phyloP scores from a whole-genome alignment of 2,113 vertebrate genomes.

The Seriola dumerili region DNA sequence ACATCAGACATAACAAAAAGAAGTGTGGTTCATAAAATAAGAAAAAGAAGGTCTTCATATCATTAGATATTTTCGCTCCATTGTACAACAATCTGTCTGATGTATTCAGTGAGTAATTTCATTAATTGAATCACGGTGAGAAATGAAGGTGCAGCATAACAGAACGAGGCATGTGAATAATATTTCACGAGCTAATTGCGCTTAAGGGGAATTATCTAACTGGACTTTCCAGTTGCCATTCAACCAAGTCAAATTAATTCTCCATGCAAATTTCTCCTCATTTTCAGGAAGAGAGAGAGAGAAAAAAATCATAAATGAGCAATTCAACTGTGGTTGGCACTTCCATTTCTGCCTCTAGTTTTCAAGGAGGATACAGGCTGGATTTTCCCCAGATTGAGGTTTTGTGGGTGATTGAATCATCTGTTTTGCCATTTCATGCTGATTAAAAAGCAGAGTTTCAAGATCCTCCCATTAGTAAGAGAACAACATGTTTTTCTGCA shows the following conservation, averaged over 20 bases:
- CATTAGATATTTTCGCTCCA: neutral
- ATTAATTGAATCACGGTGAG: slow-evolving; percentile 57
- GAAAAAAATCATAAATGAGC: slow-evolving; percentile 19
- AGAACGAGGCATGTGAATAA: slow-evolving; percentile 64
- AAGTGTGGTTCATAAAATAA: slow-evolving; percentile 7
- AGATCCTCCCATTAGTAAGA: neutral
- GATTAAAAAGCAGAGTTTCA: slow-evolving; percentile 3
- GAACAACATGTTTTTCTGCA: slow-evolving; percentile 10
- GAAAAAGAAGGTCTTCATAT: slow-evolving; percentile 17
- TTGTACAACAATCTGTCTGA: slow-evolving; percentile 42
- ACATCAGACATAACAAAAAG: slow-evolving; percentile 13
- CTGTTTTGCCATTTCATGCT: slow-evolving; percentile 11
- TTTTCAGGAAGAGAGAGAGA: slow-evolving; percentile 4
- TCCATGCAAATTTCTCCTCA: slow-evolving; percentile 52
- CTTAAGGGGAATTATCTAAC: slow-evolving; percentile 59
- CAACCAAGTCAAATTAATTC: slow-evolving; percentile 63
- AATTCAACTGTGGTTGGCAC: slow-evolving; percentile 2
- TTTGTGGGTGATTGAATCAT: slow-evolving; percentile 17
- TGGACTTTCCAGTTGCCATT: slow-evolving; percentile 63
- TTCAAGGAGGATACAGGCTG: neutral
- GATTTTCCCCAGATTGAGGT: slow-evolving; percentile 5
- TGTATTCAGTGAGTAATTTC: slow-evolving; percentile 54
- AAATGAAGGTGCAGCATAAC: slow-evolving; percentile 54
- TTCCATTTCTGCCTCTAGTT: neutral
- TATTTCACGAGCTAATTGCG: slow-evolving; percentile 71